A percentile compares a stretch with the other conserved stretches of the same genome.
These are phyloP conservation scores for Calameuta idolon DNA, from an alignment of 2,888 invertebrate genomes.

Conservation along the genomic window DNA sequence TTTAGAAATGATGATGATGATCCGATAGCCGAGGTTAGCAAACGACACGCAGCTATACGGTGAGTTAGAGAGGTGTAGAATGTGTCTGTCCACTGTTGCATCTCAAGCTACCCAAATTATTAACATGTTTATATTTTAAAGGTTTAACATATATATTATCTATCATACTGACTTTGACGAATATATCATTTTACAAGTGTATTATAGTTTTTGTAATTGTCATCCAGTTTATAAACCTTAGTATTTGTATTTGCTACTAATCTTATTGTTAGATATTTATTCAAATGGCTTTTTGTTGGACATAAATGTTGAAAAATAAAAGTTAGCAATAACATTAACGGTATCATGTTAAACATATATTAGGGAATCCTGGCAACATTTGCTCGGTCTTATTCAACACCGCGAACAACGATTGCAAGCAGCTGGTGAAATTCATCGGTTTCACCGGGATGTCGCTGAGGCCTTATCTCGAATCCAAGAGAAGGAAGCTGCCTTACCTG, in stretches of 20 bases:
- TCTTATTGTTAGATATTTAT: neutral
- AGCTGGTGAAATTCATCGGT: constrained; percentile 96
- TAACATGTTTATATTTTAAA: neutral
- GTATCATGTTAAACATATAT: constrained; percentile 19
- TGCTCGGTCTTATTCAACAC: constrained; percentile 87
- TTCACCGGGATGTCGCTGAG: constrained; percentile 95
- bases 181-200: constrained; percentile 13
- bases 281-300: neutral
- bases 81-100: neutral
- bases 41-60: constrained; percentile 69
- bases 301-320: neutral
- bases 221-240: neutral
- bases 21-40: constrained; percentile 69
- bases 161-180: constrained; percentile 1
- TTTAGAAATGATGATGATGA: constrained; percentile 64
- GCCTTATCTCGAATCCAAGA: constrained; percentile 90
- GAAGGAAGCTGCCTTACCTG: constrained; percentile 87
- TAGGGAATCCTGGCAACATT: constrained; percentile 87
- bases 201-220: neutral
- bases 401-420: constrained; percentile 90
- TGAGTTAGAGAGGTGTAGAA: constrained; percentile 55
- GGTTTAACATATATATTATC: neutral
- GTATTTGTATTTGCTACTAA: neutral
- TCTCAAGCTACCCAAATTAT: neutral
- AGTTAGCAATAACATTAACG: neutral